phyloP scores from a whole-genome alignment of 1,140 invertebrate genomes.

The Riptortus pedestris region DNA sequence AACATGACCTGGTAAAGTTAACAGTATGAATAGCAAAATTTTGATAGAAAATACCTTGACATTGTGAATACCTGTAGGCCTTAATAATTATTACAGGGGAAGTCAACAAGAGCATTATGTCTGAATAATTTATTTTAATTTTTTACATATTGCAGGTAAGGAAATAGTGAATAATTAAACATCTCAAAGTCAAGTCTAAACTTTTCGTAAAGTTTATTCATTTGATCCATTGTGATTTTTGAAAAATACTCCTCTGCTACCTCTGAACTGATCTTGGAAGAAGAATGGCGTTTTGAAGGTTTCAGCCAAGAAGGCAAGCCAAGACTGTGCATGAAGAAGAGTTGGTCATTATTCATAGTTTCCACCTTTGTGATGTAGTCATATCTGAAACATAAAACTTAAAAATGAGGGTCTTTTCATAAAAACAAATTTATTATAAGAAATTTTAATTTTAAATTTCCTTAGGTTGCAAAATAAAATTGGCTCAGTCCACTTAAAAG shows the following conservation, averaged over 20 bases:
- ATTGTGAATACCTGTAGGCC: no score
- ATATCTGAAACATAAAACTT: conserved; percentile 5
- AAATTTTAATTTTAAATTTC: no score
- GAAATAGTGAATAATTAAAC: conserved; percentile 66
- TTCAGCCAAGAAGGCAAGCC: not conserved
- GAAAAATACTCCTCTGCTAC: conserved; percentile 49
- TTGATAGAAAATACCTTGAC: no score
- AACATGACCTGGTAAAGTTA: no score
- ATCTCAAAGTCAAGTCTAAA: conserved; percentile 75
- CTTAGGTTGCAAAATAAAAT: no score
- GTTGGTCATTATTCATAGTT: conserved; percentile 49
- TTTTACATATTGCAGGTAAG: conserved; percentile 51
- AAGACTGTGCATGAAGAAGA: conserved; percentile 51
- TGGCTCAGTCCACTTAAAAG: no score
- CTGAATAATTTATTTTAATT: conserved; percentile 31
- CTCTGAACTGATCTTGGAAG: conserved; percentile 51
- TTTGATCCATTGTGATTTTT: conserved; percentile 58
- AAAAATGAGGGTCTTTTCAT: no score
- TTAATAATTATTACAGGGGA: no score
- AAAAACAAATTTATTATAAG: no score
- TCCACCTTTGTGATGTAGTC: conserved; percentile 27
- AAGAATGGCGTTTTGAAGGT: conserved; percentile 55
- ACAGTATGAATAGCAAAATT: no score
- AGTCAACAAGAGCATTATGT: no score
- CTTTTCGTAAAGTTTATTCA: conserved; percentile 64